Evolutionary conservation across 1,140 invertebrate species (phyloP).

Genomic region (Zaprionus gabonicus): DNA sequence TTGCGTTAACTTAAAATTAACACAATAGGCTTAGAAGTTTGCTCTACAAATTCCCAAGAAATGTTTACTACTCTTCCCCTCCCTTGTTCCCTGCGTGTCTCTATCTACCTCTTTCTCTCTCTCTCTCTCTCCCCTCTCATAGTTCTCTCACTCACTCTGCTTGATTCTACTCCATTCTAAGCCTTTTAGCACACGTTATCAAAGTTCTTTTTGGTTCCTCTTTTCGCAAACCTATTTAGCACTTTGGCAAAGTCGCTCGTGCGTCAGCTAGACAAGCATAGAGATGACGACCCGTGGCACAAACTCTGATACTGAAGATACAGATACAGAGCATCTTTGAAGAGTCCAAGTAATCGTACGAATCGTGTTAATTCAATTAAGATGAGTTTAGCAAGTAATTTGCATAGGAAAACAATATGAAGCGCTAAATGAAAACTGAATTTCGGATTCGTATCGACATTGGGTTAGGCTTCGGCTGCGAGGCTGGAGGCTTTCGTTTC

Average conservation of each 20-base stretch:
- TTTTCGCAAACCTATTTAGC: constrained; percentile 60
- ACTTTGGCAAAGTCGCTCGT: constrained; percentile 42
- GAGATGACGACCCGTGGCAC: constrained; percentile 39
- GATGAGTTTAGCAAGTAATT: constrained; percentile 70
- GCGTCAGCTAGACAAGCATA: constrained; percentile 30
- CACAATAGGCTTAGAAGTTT: not conserved
- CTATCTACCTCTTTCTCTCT: not conserved
- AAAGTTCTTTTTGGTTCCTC: constrained; percentile 7
- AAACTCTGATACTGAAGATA: constrained; percentile 21
- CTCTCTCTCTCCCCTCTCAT: not conserved
- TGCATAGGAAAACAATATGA: constrained; percentile 67
- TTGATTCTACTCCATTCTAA: not conserved
- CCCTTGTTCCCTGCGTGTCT: not conserved
- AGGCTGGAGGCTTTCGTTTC: constrained; percentile 50
- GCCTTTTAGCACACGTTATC: constrained; percentile 8
- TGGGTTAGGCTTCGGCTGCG: constrained; percentile 27
- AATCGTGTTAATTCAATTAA: constrained; percentile 77
- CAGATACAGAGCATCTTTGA: constrained; percentile 32
- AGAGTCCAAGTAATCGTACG: constrained; percentile 22
- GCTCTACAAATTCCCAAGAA: not conserved
- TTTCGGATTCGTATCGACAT: constrained; percentile 26
- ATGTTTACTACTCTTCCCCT: not conserved
- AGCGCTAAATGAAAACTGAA: constrained; percentile 39
- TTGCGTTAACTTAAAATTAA: not conserved
- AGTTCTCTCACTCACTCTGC: not conserved